Evolutionary conservation across 2,113 vertebrate genomes (phyloP), one percentile per base, ranked within the genome.

Genomic region (Indri indri): DNA sequence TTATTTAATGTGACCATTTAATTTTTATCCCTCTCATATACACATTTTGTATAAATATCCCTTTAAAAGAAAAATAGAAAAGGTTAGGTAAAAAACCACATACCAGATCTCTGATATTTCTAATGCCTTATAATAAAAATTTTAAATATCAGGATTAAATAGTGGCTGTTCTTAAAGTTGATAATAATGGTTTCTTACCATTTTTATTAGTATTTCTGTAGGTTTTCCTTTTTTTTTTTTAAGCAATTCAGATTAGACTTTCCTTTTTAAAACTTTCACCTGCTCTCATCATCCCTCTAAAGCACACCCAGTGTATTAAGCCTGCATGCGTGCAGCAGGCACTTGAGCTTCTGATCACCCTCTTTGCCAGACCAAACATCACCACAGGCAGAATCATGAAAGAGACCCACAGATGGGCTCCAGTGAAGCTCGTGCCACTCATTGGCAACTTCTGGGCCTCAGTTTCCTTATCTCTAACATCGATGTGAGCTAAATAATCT

Each of bases 51-150:
- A 50, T 74, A 61, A 66, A 88, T 81, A 80, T 32, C 9, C 70
- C 73, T 91, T 68, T 81, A 65, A 81, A 96, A 94, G 57, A 81
- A 97, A 97, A 81, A 86, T 63, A 52, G 16, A 82, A 23, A 83
- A 61, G 18, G 11, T 81, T 63, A 54, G 10, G 34, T 91, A 4
- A 76, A 91, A 92, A 66, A 34, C n/a, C 42, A 83, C 63, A 5
- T 42, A 14, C 11, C 10, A 68, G 25, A n/a, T 68, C 50, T 77
- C 37, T 61, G 23, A 6, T 77, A 66, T 71, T 84, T 80, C 34
- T 83, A 13, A 80, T 84, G 61, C 20, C 32, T 13, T 85, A 34
- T 68, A 2, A 3, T 57, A 42, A 91, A 83, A 82, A 80, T 76
- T 76, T 65, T 70, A 89, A 84, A 45, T 59, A 68, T 47, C 42